A percentile compares a stretch with the other conserved stretches of the same genome.
Evolutionary conservation across 2,797 vertebrate species (phyloP).

Genomic region (Aldrovandia affinis): DNA sequence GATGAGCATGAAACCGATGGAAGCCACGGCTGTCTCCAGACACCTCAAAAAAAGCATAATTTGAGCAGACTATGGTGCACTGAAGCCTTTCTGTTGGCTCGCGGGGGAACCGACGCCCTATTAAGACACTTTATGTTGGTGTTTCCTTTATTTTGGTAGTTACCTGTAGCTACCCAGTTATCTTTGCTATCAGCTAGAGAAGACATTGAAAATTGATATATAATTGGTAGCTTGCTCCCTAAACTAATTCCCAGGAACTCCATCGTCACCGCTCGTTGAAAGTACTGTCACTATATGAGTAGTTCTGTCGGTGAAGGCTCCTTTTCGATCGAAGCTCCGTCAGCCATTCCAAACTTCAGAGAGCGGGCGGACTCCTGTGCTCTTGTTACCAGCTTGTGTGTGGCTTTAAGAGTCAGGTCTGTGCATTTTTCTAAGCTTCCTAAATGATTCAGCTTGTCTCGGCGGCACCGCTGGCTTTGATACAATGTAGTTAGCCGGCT

Average conservation of each 20-base stretch:
- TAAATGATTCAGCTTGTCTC: neutral
- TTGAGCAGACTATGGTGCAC: too few species aligned
- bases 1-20: too few species aligned
- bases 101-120: too few species aligned
- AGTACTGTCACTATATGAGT: neutral
- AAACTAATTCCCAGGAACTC: neutral
- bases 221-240: neutral
- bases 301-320: neutral
- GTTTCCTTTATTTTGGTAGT: too few species aligned
- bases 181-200: neutral
- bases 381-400: neutral
- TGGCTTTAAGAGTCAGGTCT: neutral
- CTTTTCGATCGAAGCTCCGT: neutral
- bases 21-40: too few species aligned
- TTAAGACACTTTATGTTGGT: too few species aligned
- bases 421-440: neutral
- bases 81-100: too few species aligned
- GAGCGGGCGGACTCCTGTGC: neutral
- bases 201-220: neutral
- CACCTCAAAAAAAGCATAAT: too few species aligned
- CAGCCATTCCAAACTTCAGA: neutral
- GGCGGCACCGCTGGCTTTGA: neutral
- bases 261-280: neutral
- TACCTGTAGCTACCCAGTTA: neutral
- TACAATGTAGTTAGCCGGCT: neutral